Percentiles rank a stretch among this genome's conserved stretches.
phyloP scores from a whole-genome alignment of 2,797 vertebrate species.

The Moxostoma hubbsi region DNA sequence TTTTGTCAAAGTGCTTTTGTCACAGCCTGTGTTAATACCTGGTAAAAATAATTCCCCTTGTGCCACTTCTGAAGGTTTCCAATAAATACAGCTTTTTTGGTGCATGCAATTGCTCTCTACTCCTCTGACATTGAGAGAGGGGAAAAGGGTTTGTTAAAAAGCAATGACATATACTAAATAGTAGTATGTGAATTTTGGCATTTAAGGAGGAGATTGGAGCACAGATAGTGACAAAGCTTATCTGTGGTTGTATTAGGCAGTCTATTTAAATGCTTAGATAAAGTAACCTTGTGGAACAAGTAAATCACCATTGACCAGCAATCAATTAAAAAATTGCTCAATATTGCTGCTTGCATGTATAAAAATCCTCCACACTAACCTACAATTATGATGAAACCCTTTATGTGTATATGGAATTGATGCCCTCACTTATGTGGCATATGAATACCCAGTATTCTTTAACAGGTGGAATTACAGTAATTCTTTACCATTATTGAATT shows the following conservation, averaged over 20 bases:
- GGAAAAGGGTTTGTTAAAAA: constrained; percentile 46
- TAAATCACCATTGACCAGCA: constrained; percentile 46
- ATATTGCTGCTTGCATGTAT: not conserved
- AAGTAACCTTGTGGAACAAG: constrained; percentile 45
- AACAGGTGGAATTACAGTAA: constrained; percentile 60
- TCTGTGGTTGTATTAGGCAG: constrained; percentile 47
- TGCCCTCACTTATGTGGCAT: constrained; percentile 48
- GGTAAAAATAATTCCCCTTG: constrained; percentile 62
- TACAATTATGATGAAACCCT: constrained; percentile 47
- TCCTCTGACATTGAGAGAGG: constrained; percentile 33
- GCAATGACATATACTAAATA: constrained; percentile 50
- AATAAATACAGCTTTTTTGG: constrained; percentile 60
- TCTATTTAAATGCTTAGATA: constrained; percentile 45
- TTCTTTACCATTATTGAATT: constrained; percentile 66
- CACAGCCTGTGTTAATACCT: constrained; percentile 58
- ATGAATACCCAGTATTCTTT: constrained; percentile 49
- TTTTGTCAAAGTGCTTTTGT: constrained; percentile 62
- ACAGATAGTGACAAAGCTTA: constrained; percentile 54
- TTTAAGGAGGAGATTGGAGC: constrained; percentile 45
- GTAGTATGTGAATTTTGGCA: constrained; percentile 45
- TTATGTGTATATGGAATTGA: constrained; percentile 36
- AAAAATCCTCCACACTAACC: constrained; percentile 30
- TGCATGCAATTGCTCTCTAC: constrained; percentile 47
- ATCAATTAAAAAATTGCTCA: constrained; percentile 49
- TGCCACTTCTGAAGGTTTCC: constrained; percentile 58